A percentile compares a stretch with the other conserved stretches of the same genome.
Conservation (phyloP, 2,797 vertebrate species). For the Pseudotriccus pelzelni region DNA sequence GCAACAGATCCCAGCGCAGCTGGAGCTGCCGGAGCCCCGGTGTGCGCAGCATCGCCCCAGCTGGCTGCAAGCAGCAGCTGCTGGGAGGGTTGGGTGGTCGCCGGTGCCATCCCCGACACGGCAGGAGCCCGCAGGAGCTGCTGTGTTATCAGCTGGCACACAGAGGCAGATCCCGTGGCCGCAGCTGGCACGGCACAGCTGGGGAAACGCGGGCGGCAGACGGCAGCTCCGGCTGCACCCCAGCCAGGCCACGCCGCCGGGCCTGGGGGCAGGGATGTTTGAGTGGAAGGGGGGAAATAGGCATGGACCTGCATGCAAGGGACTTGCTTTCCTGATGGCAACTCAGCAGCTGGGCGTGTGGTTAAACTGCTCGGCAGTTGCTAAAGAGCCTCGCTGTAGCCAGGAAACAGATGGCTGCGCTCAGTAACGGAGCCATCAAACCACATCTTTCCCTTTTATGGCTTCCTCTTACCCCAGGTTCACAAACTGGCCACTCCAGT, state of each 20-base stretch:
- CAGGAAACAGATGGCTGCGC: conserved; percentile 72
- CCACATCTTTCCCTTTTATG: conserved; percentile 42
- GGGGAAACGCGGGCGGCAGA: background rate
- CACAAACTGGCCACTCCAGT: background rate
- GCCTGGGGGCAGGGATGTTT: background rate
- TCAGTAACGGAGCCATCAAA: conserved; percentile 46
- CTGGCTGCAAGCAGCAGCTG: background rate
- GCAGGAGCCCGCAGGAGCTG: background rate
- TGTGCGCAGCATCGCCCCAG: accelerated
- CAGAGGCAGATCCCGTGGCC: background rate
- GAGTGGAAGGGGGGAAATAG: background rate
- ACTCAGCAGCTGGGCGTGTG: conserved; percentile 35
- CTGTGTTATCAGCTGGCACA: background rate
- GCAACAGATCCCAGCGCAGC: background rate
- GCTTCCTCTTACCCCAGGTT: background rate
- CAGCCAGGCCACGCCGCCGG: accelerated
- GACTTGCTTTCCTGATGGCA: background rate
- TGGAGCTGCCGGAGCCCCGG: background rate
- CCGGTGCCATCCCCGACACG: accelerated
- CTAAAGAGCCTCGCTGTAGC: conserved; percentile 37
- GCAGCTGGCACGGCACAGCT: background rate
- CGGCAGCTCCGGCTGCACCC: background rate
- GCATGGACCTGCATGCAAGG: accelerated
- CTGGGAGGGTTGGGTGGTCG: background rate
- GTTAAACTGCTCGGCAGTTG: conserved; percentile 67